Conservation (phyloP, 2,113 vertebrate species). For the Forbesichthys agassizii region DNA sequence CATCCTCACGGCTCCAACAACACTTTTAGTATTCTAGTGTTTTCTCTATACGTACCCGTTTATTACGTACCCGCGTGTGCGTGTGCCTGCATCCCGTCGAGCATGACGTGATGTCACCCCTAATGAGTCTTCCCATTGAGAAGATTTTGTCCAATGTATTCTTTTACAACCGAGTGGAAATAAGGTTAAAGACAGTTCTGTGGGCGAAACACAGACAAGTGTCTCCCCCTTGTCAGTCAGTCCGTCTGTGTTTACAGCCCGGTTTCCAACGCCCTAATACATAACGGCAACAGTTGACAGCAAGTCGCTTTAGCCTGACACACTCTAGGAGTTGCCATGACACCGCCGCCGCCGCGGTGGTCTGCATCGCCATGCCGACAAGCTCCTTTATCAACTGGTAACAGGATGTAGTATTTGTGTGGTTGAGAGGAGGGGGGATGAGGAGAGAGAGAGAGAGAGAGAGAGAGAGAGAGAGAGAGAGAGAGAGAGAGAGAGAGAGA, state of each 20-base stretch:
- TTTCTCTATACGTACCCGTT: not conserved
- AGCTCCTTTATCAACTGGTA: conserved; percentile 76
- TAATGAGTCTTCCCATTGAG: not conserved
- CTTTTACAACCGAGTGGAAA: not conserved
- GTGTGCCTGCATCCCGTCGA: not conserved
- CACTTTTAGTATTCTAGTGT: not conserved
- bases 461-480: not conserved
- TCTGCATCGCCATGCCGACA: conserved; percentile 42
- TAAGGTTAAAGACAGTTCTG: not conserved
- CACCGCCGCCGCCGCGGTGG: conserved; percentile 37
- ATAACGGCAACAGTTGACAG: conserved; percentile 66
- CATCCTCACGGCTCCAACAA: not conserved
- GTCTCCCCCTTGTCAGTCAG: conserved; percentile 1
- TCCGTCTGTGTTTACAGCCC: conserved; percentile 43
- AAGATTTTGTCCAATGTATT: not conserved
- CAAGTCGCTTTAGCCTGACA: conserved; percentile 70
- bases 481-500: not conserved
- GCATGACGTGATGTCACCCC: not conserved
- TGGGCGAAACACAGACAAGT: not conserved
- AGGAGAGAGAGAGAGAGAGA: not conserved
- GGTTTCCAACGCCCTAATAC: conserved; percentile 67
- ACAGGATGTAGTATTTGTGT: conserved; percentile 60
- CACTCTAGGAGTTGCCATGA: conserved; percentile 39
- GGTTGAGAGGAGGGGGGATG: conserved; percentile 18
- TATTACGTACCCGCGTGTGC: no score